Base-by-base conservation (phyloP, 1,140 invertebrate species). In the Hylaeus volcanicus region DNA sequence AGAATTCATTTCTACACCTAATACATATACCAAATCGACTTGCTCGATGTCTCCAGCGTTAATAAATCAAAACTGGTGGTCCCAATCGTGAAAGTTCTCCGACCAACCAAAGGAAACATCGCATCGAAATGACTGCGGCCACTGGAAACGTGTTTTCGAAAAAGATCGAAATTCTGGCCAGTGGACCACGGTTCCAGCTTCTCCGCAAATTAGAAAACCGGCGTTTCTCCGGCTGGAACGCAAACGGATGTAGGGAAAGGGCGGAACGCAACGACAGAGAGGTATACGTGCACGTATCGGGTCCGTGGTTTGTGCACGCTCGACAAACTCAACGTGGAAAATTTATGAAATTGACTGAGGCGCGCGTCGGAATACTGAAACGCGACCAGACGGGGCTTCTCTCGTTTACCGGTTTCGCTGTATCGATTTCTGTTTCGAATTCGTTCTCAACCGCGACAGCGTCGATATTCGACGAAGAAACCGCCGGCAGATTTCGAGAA, bases 171-270 rank as follows among this genome's bases (percentile, higher is more conserved):
- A 58, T 73, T 65, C 43, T 56, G n/a, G 39, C 43, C 39, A 51
- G 71, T 2, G 14, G 58, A 11, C 39, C 45, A 1, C 45, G 45
- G 45, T 6, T 26, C 26, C 51, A 41, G 77, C 61, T n/a, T 11
- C 55, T 56, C 48, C 61, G 55, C 43, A 64, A 84, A 84, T 84
- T 68, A 76, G 60, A 77, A 81, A 84, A 56, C 70, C 78, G 45
- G 53, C 11, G 9, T 2, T 69, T 82, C 26, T 48, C n/a, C 60
- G 26, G 11, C 8, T 1, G 63, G 12, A 48, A 39, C 6, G 14
- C 26, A 51, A 69, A 83, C 53, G 9, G 55, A 45, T 11, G 8
- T 1, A 15, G 43, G 39, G 70, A 6, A 5, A 53, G 12, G 15
- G 43, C 53, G 48, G 5, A 15, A 56, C 39, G 51, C 43, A 41